A percentile compares a stretch with the other conserved stretches of the same genome.
Conservation (phyloP, 2,113 vertebrate species). For the Cebidichthys violaceus region DNA sequence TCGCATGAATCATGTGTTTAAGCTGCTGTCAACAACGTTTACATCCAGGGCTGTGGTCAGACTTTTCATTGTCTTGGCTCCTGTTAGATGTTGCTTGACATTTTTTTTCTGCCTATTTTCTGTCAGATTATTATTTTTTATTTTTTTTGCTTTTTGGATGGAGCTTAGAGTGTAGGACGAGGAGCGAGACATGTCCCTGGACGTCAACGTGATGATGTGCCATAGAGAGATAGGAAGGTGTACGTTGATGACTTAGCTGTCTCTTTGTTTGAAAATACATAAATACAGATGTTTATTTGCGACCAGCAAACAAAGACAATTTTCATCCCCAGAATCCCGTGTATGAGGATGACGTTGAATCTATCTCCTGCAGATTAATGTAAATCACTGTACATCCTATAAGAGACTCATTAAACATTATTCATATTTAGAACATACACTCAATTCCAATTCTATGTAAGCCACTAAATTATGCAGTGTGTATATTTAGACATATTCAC, state of each 20-base stretch:
- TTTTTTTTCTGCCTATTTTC: not conserved
- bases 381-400: not conserved
- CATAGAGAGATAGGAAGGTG: not conserved
- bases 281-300: not conserved
- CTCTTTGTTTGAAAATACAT: constrained; percentile 12
- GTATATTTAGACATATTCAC: not conserved
- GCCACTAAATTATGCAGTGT: not conserved
- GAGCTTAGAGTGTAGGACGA: not conserved
- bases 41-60: not conserved
- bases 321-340: not conserved
- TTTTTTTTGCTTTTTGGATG: not conserved
- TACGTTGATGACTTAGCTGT: not conserved
- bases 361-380: not conserved
- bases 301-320: not conserved
- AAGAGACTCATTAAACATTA: not conserved
- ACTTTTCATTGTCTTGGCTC: constrained; percentile 23
- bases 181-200: not conserved
- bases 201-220: not conserved
- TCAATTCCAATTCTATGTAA: not conserved
- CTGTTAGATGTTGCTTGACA: not conserved
- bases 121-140: constrained; percentile 6
- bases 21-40: constrained; percentile 44
- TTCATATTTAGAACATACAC: not conserved
- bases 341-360: not conserved
- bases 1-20: constrained; percentile 51